Base-by-base conservation (phyloP, 2,888 invertebrate species). In the Thelaira solivaga region DNA sequence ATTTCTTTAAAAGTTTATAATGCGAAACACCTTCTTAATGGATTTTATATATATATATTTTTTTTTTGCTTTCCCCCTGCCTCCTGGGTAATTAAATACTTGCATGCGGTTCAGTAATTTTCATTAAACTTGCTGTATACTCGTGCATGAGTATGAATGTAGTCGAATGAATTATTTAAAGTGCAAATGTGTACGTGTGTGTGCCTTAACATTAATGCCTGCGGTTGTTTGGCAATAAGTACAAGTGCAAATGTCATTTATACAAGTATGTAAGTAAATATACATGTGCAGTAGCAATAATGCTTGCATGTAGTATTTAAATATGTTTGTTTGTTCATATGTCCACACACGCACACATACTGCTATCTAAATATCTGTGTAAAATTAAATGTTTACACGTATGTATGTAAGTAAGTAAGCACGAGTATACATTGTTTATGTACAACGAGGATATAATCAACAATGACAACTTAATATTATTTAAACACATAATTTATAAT, bases 391-490 rank as follows among this genome's bases (percentile, higher is more conserved):
- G 36, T 36, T 49, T 39, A 59, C 7, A 16, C 13, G 4, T 31
- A n/a, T 31, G 26, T 34, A 29, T 59, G 29, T 55, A 36, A 18
- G n/a, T n/a, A n/a, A n/a, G n/a, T n/a, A n/a, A n/a, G n/a, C n/a
- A n/a, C n/a, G n/a, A n/a, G n/a, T n/a, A n/a, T n/a, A n/a, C n/a
- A n/a, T n/a, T 39, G n/a, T 49, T 29, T 49, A 22, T 49, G n/a
- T 55, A 49, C 47, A 68, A 67, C 24, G 31, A 68, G 41, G 62
- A 53, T 71, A 71, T 71, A 76, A 76, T 76, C 71, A 76, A 73
- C 67, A 77, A 62, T 77, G 77, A 77, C 72, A 77, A 73, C 77
- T 77, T 68, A 73, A 73, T 73, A 77, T 64, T 77, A 73, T 77
- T 77, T 73, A 73, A 77, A 62, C 73, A 77, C 73, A 77, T 77